Evolutionary conservation across 2,113 vertebrate species (phyloP), one percentile per base, ranked within the genome.

Genomic region (Pteronura brasiliensis): DNA sequence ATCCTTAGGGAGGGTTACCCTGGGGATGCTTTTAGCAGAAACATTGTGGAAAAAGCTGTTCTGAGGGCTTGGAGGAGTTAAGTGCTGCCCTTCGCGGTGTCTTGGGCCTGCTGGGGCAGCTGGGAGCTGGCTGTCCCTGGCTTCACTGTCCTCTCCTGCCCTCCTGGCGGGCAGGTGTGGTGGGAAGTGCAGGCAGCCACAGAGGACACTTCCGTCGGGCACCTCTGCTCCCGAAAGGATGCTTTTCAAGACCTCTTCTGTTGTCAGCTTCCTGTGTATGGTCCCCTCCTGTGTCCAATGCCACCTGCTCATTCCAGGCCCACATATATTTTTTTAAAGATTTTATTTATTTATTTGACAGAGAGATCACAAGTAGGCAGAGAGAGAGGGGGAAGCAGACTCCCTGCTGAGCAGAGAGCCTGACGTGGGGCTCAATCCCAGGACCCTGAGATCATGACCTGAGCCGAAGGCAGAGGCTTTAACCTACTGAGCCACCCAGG

Each of bases 131-230:
- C 31, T 15, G 17, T 3, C 52, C 18, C n/a, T 17, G 1, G 1
- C 11, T 17, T 67, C 42, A 7, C 7, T 1, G 47, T 36, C 63
- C 23, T 52, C 27, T 34, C 18, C 14, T 72, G 47, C 39, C 9
- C 5, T 31, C 76, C 44, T 0, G 0, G 39, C 4, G 5, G 13
- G 4, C 57, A 29, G 57, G 71, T 61, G 47, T 3, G 6, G 21
- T 57, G 36, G 44, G 39, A 0, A 0, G 7, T 44, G 44, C 14
- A 9, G 7, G 2, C 15, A 36, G 79, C 34, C 63, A 20, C 0
- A 1, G 52, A 36, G 69, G 34, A 2, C n/a, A 47, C 82, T 10
- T 47, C 5, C 1, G 8, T 55, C 11, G 39, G 23, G 34, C 15
- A 2, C 59, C 39, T 17, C 31, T 55, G 8, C 23, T 44, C n/a